Percentiles rank a stretch among this genome's conserved stretches.
Evolutionary conservation across 2,113 vertebrate species (phyloP).

Genomic region (Sakesphorus luctuosus): DNA sequence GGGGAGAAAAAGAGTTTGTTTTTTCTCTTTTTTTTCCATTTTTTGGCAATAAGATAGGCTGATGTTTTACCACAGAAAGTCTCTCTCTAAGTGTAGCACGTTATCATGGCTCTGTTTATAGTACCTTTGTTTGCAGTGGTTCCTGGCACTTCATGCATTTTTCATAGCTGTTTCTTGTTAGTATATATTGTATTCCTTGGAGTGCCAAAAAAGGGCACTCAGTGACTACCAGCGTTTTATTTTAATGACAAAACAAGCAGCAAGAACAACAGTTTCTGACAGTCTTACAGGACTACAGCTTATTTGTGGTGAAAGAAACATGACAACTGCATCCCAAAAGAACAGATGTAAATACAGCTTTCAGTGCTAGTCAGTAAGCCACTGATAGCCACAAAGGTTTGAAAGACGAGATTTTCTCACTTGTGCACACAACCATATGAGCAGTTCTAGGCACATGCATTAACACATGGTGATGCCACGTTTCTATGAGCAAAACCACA

Average conservation of each 20-base stretch:
- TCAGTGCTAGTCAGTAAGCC: neutral
- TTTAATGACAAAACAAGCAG: neutral
- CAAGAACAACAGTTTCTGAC: neutral
- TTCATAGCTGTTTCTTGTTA: slow-evolving; percentile 63
- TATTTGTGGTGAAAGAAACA: neutral
- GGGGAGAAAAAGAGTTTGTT: neutral
- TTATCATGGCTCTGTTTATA: slow-evolving; percentile 38
- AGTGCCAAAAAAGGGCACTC: slow-evolving; percentile 33
- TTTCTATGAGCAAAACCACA: neutral
- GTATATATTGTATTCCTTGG: slow-evolving; percentile 37
- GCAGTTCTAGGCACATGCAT: neutral
- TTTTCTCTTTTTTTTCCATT: no score
- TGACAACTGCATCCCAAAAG: neutral
- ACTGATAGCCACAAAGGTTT: neutral
- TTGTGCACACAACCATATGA: neutral
- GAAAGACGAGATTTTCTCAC: neutral
- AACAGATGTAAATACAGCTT: neutral
- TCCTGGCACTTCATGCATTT: slow-evolving; percentile 67
- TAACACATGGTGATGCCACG: neutral
- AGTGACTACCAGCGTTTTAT: neutral
- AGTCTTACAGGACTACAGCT: neutral
- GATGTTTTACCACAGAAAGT: neutral
- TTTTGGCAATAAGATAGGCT: neutral
- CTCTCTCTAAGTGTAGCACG: neutral
- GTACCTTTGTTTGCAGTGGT: slow-evolving; percentile 16